Conservation (phyloP, 2,797 vertebrate species). For the Hybognathus amarus region DNA sequence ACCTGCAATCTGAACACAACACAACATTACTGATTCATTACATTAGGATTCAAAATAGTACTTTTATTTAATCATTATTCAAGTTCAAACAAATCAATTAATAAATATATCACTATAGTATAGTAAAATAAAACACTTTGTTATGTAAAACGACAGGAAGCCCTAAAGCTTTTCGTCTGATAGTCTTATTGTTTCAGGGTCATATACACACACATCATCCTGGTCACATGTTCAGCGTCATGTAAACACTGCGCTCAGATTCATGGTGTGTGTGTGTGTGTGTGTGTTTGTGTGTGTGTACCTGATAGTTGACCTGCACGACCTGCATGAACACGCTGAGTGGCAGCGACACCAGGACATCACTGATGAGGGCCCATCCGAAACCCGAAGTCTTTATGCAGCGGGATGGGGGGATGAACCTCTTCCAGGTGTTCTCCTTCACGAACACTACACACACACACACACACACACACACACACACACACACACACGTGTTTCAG, state of each 20-base stretch:
- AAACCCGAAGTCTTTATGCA: constrained; percentile 82
- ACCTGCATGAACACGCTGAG: constrained; percentile 92
- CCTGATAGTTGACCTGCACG: constrained; percentile 93
- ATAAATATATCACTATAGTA: no score
- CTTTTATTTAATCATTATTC: no score
- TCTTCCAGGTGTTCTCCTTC: constrained; percentile 86
- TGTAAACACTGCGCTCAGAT: no score
- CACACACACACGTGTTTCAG: not conserved
- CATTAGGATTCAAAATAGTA: not conserved
- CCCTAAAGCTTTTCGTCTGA: no score
- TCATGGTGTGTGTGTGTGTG: not conserved
- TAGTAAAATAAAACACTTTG: no score
- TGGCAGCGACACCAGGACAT: constrained; percentile 89
- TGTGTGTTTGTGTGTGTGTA: constrained; percentile 55
- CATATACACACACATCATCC: no score
- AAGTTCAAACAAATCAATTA: no score
- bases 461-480: not conserved
- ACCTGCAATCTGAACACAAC: constrained; percentile 82
- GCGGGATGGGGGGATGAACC: constrained; percentile 83
- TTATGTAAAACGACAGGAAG: no score
- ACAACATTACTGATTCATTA: not conserved
- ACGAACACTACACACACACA: constrained; percentile 77
- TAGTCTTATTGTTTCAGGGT: no score
- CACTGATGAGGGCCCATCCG: constrained; percentile 91
- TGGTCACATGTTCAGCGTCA: no score